Evolutionary conservation across 2,888 invertebrate species (phyloP).

Genomic region (Microchrysa polita): DNA sequence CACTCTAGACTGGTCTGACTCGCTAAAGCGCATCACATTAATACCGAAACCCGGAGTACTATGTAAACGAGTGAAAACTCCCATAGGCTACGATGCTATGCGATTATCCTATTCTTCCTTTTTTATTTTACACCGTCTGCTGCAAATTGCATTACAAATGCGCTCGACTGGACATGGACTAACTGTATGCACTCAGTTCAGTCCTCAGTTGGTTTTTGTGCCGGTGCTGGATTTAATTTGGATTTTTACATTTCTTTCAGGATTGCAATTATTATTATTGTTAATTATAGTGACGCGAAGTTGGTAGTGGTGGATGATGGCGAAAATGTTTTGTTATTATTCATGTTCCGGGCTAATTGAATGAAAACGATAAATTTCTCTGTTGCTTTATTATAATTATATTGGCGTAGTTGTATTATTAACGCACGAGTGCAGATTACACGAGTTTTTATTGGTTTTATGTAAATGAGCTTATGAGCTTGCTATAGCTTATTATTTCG

Average conservation of each 20-base stretch:
- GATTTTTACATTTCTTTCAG: background rate
- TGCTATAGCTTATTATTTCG: background rate
- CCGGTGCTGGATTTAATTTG: background rate
- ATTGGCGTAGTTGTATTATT: no score
- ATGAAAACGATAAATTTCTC: conserved; percentile 31
- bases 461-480: background rate
- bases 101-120: conserved; percentile 29
- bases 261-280: background rate
- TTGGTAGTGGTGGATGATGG: background rate
- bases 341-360: conserved; percentile 30
- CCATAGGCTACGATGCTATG: background rate
- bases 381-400: background rate
- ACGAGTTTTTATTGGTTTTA: background rate
- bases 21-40: background rate
- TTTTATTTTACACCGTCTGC: conserved; percentile 38
- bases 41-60: background rate
- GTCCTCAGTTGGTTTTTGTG: background rate
- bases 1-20: background rate
- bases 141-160: conserved; percentile 36
- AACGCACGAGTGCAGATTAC: background rate
- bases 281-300: conserved; percentile 34
- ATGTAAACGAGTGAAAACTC: background rate
- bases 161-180: conserved; percentile 10
- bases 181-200: background rate
- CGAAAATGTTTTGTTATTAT: conserved; percentile 31